Evolutionary conservation across 2,113 vertebrate species (phyloP), one percentile per base, ranked within the genome.

Genomic region (Oncorhynchus clarkii): DNA sequence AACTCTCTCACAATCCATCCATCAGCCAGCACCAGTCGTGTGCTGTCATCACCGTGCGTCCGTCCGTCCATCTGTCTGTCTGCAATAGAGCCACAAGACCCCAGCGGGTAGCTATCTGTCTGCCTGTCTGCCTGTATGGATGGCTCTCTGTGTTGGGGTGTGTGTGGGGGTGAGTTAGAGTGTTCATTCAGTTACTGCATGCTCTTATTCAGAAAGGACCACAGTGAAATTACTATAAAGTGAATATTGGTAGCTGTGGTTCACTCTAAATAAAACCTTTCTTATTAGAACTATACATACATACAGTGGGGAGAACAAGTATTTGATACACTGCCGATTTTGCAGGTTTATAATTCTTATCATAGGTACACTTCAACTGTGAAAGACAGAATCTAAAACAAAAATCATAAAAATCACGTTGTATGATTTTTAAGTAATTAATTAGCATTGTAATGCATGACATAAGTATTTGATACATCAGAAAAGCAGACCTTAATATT

Each of bases 41-140:
- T 85, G 84, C 78, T 85, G 81, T 87, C 82, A 80, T 27, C 72
- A 78, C 76, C 70, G 78, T 90, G 70, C 39, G 39, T 84, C 82
- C 84, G 70, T 84, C 62, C 82, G 45, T 89, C 68, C 81, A 77
- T 91, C 91, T 90, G 87, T 92, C 83, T 91, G 89, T 92, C 91
- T 79, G 78, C 88, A 72, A 66, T 84, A 84, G 64, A 71, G 70
- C 85, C 84, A 59, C 83, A 87, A 81, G 86, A 89, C 82, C 80
- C 80, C 78, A 72, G 72, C 72, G 86, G 90, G 89, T 88, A 91
- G 78, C 85, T 86, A 90, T 87, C 76, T 64, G 76, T 64, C 57
- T 75, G 57, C 76, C 39, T 79, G 66, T 66, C 80, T 82, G 80
- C 81, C 39, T 45, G 39, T 45, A 51, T 82, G 31, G 67, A 51